Evolutionary conservation across 92 coral and sea anemone genomes (phyloP), one percentile per base, ranked within the genome.

Genomic region (Nematostella vectensis): DNA sequence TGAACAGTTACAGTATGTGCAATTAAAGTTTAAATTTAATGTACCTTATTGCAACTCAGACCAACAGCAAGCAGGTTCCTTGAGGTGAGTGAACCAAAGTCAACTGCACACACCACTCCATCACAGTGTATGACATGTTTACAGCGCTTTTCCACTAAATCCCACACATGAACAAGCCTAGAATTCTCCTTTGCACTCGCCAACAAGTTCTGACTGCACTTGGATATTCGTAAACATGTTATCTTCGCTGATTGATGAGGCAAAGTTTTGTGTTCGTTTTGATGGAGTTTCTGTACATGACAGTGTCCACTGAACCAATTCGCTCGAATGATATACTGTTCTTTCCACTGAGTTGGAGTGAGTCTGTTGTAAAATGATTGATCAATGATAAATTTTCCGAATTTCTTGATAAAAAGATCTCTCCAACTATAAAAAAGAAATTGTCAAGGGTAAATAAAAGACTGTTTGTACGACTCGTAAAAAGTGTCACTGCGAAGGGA

Each of bases 231-330:
- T 27, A 85, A 67, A 58, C 84, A 80, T 11, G 61, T 50, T 16
- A 85, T 71, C 54, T 71, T 62, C 4, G 94, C 58, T 48, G 56
- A 63, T 49, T 63, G 48, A 29, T 78, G 75, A 1, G 45, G 26
- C 11, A 55, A 30, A 13, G 67, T 48, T 1, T 68, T 31, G 8
- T 50, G 31, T 50, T 68, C 40, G 22, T 80, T 68, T 48, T 59
- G 72, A 51, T 52, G 80, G 54, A 83, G 72, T 57, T 67, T 80
- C 31, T 85, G 84, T 16, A 85, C 95, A 75, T 85, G 95, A 49
- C 95, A 85, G 43, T 76, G 95, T 1, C 95, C 95, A 80, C 95
- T 85, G 25, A 80, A 69, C 95, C 95, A 85, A 75, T 85, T 85
- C 30, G 95, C 75, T 45, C 74, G 71, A 3, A 80, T 72, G 25